Base-by-base conservation (phyloP, 2,888 invertebrate genomes). In the Hermaeophaga mercurialis region DNA sequence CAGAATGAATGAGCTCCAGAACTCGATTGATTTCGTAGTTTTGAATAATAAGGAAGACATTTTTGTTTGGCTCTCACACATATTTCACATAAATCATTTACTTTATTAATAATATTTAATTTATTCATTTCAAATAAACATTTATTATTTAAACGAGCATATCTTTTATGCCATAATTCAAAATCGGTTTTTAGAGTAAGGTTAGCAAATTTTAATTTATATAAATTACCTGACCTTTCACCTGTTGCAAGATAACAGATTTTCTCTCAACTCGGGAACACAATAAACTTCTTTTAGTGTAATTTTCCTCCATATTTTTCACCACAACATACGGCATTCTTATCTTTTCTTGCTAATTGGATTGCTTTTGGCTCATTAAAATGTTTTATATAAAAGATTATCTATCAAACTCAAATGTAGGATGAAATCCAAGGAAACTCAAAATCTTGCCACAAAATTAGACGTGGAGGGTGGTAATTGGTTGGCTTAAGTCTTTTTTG, bases 131-230 rank as follows among this genome's bases (percentile, higher is more conserved):
- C 15, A 14, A 14, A 31, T 15, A 52, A 14, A 31, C 34, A 52
- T 1, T 14, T 12, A 43, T 52, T 14, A 43, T 52, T 52, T 17
- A 52, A 19, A 52, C 43, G 50, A 14, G 43, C 50, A 52, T 33
- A 52, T 19, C 50, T 31, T 33, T 52, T 33, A 43, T 52, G 50
- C 50, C 50, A 52, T 14, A 52, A 24, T 12, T 31, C 34, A 36
- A 6, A 15, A 36, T 36, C 36, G 14, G 3, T 36, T 17, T 36
- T 17, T 14, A 4, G 5, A 36, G 14, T 36, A 4, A 36, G 14
- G 14, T 15, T 14, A 15, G 15, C 17, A 36, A 14, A 36, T 8
- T 44, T 44, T 28, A 44, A 7, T 14, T 33, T 44, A 14, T 44
- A 44, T 17, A 44, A n/a, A n/a, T n/a, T n/a, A n/a, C n/a, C n/a